Evolutionary conservation across 1,140 invertebrate genomes (phyloP), one percentile per base, ranked within the genome.

Genomic region (Ctenoplectra terminalis): DNA sequence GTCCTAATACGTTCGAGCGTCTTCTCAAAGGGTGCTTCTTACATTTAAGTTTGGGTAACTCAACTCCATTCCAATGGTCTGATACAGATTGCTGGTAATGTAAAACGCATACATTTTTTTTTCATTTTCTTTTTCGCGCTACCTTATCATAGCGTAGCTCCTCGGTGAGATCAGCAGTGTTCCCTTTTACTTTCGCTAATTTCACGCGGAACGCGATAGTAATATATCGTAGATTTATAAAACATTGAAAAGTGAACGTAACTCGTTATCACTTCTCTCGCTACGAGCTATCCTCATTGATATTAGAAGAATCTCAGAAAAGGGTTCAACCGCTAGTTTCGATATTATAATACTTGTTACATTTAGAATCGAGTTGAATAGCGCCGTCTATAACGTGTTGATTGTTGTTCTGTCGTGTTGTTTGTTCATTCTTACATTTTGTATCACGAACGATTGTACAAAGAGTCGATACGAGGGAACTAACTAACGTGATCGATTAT

Each of bases 341-440:
- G 34, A 29, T 66, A 67, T 29, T 60, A 31, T 31, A 56, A 56
- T 34, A 37, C 67, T 54, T 7, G 34, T 81, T 74, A 81, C 48
- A 85, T 64, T 79, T 79, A 48, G 43, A 74, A 69, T 71, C 40
- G 52, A 75, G 58, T 81, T 81, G 29, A 15, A 37, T 63, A 82
- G 23, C 43, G 29, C 17, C 37, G 81, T 87, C 63, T 50, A 54
- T 86, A 84, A 50, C 34, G 69, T 83, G 56, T n/a, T 83, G 52
- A 82, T 80, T 87, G 72, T 81, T 87, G 70, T 86, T 87, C n/a
- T 82, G 86, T 89, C 23, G 82, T 78, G 83, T 82, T 58, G 58
- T 83, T 78, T 43, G 54, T 50, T 56, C 40, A 66, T 80, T 73
- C 37, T 26, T 74, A 20, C 29, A 5, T n/a, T 34, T 71, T 58